phyloP scores from a whole-genome alignment of 2,888 invertebrate genomes.

The Hartigia nigra region DNA sequence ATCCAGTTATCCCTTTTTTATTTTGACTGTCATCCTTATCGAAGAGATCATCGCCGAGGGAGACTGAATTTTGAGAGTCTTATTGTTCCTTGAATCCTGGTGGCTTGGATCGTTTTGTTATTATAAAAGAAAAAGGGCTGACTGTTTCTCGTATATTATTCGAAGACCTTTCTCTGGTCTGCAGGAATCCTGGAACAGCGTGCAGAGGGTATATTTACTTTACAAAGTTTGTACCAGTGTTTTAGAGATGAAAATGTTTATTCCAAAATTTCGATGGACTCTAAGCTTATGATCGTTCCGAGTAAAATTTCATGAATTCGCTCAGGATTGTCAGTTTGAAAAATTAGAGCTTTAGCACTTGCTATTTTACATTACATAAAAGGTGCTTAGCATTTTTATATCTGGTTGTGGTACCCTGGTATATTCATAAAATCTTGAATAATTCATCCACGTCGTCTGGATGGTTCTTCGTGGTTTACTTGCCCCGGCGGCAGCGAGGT shows the following conservation, averaged over 20 bases:
- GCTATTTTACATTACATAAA: background rate
- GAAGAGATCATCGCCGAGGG: background rate
- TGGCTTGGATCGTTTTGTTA: background rate
- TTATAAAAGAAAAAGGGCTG: background rate
- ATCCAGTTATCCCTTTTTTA: background rate
- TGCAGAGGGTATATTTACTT: background rate
- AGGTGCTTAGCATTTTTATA: background rate
- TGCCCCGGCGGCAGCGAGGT: constrained; percentile 46
- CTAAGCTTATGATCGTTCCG: background rate
- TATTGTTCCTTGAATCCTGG: background rate
- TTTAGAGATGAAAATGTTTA: background rate
- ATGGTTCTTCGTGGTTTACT: constrained; percentile 47
- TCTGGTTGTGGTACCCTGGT: background rate
- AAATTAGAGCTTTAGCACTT: background rate
- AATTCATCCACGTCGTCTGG: constrained; percentile 19
- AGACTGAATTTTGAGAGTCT: background rate
- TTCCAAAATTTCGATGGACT: background rate
- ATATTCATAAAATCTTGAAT: background rate
- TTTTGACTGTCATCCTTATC: background rate
- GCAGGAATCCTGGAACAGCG: background rate
- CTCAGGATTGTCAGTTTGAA: background rate
- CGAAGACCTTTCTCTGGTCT: background rate
- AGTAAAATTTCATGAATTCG: background rate
- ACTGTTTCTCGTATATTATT: background rate
- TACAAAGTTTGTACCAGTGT: background rate